A percentile compares a stretch with the other conserved stretches of the same genome.
These are phyloP conservation scores for Epirrhoe alternata DNA, from an alignment of 2,888 invertebrate species.

Conservation along the genomic window DNA sequence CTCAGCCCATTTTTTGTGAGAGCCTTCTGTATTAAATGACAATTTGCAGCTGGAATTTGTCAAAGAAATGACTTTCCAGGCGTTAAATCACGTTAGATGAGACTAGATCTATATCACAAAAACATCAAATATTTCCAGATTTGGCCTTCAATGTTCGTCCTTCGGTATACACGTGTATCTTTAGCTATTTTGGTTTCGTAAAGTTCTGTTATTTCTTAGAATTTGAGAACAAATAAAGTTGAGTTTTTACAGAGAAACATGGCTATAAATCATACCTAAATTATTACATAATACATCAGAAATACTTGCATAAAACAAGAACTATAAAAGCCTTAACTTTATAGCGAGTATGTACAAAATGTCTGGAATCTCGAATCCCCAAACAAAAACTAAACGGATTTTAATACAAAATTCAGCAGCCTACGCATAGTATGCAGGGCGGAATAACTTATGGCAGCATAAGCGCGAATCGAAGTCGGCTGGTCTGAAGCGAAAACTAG, in stretches of 20 bases:
- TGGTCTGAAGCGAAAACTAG: constrained; percentile 76
- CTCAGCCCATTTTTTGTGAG: constrained; percentile 16
- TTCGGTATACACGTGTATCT: constrained; percentile 17
- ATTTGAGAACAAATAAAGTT: neutral
- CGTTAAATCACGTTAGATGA: constrained; percentile 32
- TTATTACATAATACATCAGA: neutral
- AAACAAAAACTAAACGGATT: constrained; percentile 47
- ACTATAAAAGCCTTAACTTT: constrained; percentile 5
- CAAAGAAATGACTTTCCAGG: constrained; percentile 39
- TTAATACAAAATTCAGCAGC: constrained; percentile 61
- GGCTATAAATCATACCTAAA: neutral
- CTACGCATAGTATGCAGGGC: constrained; percentile 71
- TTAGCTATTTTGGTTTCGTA: constrained; percentile 3
- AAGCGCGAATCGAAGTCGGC: constrained; percentile 80
- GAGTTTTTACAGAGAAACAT: neutral
- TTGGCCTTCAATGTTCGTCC: constrained; percentile 19
- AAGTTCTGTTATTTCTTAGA: constrained; percentile 2
- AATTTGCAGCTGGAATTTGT: constrained; percentile 41
- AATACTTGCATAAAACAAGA: neutral
- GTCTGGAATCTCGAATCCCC: constrained; percentile 34
- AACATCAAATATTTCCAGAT: constrained; percentile 14
- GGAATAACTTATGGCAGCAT: constrained; percentile 77
- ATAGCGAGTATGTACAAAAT: constrained; percentile 19
- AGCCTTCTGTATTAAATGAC: constrained; percentile 40
- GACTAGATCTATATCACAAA: constrained; percentile 15